A percentile compares a stretch with the other conserved stretches of the same genome.
Evolutionary conservation across 2,113 vertebrate species (phyloP).

Genomic region (Procavia capensis): DNA sequence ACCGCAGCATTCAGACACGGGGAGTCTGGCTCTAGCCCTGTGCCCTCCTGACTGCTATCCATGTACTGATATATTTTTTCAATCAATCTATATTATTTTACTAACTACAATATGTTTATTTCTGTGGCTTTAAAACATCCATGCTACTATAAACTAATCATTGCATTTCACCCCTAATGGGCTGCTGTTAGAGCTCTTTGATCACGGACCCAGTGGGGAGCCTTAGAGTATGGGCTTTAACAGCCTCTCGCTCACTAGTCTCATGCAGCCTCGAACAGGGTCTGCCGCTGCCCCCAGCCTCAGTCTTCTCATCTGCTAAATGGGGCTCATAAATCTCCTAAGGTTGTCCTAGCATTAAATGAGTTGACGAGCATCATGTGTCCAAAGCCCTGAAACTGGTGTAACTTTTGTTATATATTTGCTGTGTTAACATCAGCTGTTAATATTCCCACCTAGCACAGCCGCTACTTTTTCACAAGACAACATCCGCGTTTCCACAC

Average conservation of each 20-base stretch:
- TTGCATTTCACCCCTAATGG: fast-evolving
- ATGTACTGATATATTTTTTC: neutral
- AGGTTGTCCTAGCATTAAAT: fast-evolving
- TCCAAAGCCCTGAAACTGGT: fast-evolving
- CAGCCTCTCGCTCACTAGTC: fast-evolving
- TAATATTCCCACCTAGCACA: fast-evolving
- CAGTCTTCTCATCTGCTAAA: neutral
- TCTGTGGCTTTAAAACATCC: neutral
- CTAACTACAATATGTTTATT: neutral
- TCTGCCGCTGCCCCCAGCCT: neutral
- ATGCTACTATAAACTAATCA: neutral
- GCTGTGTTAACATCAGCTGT: neutral
- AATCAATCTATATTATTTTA: neutral
- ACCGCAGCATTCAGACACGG: too few relatives aligned
- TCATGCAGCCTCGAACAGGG: fast-evolving
- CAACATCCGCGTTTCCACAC: fast-evolving
- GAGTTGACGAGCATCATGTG: fast-evolving
- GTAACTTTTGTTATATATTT: fast-evolving
- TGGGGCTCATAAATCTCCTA: fast-evolving
- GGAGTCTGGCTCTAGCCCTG: too few relatives aligned
- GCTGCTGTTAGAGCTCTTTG: neutral
- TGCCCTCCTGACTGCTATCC: neutral
- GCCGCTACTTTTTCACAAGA: neutral
- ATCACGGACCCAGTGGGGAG: fast-evolving
- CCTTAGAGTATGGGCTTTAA: fast-evolving